Percentiles rank a stretch among this genome's conserved stretches.
phyloP scores from a whole-genome alignment of 2,888 invertebrate species.

The Mesochorus sp. region DNA sequence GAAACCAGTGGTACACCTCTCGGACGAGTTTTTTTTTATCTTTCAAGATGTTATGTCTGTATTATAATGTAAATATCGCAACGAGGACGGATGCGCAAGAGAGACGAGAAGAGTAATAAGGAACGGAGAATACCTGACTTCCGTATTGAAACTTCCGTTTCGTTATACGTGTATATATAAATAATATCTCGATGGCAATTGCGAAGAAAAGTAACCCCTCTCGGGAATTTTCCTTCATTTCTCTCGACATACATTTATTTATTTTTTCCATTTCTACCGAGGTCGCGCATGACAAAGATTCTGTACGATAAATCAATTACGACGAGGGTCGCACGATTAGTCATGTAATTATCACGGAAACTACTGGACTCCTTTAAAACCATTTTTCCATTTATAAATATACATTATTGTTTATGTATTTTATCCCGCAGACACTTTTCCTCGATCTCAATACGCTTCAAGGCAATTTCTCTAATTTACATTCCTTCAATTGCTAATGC shows the following conservation, averaged over 20 bases:
- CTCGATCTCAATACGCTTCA: not conserved
- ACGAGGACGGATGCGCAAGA: constrained; percentile 12
- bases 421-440: not conserved
- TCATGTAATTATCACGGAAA: constrained; percentile 30
- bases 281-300: not conserved
- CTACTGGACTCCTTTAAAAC: not conserved
- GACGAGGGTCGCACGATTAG: not conserved
- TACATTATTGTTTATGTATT: too few species aligned
- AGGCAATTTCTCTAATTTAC: not conserved
- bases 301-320: not conserved
- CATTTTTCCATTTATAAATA: not conserved
- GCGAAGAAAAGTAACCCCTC: not conserved
- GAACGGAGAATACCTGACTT: constrained; percentile 29
- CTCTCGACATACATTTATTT: not conserved
- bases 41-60: not conserved
- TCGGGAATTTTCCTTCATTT: not conserved
- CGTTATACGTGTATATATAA: not conserved
- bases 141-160: constrained; percentile 50
- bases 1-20: constrained; percentile 33
- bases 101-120: constrained; percentile 27
- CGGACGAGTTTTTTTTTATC: constrained; percentile 33
- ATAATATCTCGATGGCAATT: not conserved
- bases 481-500: not conserved
- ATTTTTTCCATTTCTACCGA: constrained; percentile 8
- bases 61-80: not conserved